Conservation (phyloP, 1,140 invertebrate genomes). For the Leptonema lineaticorne region DNA sequence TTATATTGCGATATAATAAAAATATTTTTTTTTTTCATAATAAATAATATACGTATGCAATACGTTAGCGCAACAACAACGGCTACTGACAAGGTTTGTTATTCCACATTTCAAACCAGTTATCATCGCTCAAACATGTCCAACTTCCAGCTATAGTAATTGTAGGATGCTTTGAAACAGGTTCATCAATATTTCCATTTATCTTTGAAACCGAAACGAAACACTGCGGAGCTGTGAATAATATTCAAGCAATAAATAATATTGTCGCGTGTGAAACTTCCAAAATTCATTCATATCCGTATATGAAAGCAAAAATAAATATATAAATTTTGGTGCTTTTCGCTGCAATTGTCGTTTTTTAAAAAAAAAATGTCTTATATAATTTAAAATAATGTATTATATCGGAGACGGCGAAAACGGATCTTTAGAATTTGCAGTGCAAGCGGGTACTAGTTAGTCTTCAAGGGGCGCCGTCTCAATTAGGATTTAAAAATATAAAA, state of each 20-base stretch:
- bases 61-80: background rate
- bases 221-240: background rate
- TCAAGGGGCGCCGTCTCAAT: too few relatives aligned
- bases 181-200: slow-evolving; percentile 18
- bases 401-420: too few relatives aligned
- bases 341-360: too few relatives aligned
- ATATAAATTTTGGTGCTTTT: too few relatives aligned
- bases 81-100: slow-evolving; percentile 12
- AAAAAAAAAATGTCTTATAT: too few relatives aligned
- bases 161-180: slow-evolving; percentile 14
- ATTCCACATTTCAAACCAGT: slow-evolving; percentile 19
- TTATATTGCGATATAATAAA: background rate
- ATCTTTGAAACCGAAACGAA: background rate
- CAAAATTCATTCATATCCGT: too few relatives aligned
- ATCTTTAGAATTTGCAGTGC: too few relatives aligned
- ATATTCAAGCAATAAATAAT: slow-evolving; percentile 10
- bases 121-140: slow-evolving; percentile 16
- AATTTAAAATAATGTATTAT: too few relatives aligned
- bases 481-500: too few relatives aligned
- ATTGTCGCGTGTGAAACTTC: background rate
- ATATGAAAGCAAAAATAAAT: too few relatives aligned
- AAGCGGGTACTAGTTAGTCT: too few relatives aligned
- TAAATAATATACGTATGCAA: background rate
- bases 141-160: slow-evolving; percentile 14
- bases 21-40: background rate